Evolutionary conservation across 1,140 invertebrate species (phyloP).

Genomic region (Diploscapter pachys): DNA sequence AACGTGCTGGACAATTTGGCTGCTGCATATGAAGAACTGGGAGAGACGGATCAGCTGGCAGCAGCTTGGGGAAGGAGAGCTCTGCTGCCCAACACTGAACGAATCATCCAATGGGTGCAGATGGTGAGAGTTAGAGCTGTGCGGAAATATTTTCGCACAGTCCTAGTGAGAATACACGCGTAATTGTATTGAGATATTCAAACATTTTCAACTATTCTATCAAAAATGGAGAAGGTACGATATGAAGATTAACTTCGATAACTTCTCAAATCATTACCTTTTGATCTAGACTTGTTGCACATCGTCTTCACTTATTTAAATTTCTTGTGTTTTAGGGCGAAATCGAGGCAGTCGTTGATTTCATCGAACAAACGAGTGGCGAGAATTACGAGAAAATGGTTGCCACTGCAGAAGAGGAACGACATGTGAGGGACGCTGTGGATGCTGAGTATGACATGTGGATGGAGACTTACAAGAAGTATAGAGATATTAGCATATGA

Average conservation of each 20-base stretch:
- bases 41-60: slow-evolving; percentile 19
- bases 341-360: not conserved
- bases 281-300: not conserved
- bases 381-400: not conserved
- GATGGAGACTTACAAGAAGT: slow-evolving; percentile 11
- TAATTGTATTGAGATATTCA: not conserved
- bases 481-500: too few species aligned
- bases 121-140: not conserved
- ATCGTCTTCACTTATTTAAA: not conserved
- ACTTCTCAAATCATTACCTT: not conserved
- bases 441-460: slow-evolving; percentile 17
- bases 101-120: slow-evolving; percentile 5
- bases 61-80: slow-evolving; percentile 22
- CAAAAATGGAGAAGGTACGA: not conserved
- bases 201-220: not conserved
- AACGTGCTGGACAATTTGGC: slow-evolving; percentile 18
- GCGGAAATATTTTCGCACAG: slow-evolving; percentile 2
- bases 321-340: slow-evolving; percentile 3
- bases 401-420: not conserved
- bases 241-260: not conserved
- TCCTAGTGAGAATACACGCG: not conserved
- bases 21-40: slow-evolving; percentile 14
- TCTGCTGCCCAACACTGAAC: slow-evolving; percentile 12
- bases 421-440: not conserved
- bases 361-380: not conserved